Evolutionary conservation across 2,113 vertebrate species (phyloP), one percentile per base, ranked within the genome.

Genomic region (Paradisaea rubra): DNA sequence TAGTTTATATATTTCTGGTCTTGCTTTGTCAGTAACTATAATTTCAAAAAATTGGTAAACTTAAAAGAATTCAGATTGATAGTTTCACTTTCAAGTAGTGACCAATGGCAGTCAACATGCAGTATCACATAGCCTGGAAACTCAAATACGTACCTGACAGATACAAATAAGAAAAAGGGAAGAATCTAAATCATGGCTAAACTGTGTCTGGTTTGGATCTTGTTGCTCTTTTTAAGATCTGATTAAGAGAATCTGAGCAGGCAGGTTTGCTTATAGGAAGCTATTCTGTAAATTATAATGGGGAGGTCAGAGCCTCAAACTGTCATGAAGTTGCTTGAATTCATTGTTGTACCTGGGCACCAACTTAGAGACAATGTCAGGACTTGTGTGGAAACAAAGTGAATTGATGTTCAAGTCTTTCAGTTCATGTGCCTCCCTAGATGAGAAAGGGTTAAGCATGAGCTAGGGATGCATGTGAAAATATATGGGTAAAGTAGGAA

Each of bases 401-500:
- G 15, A 76, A 66, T 9, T 2, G 4, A 11, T 73, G 37, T 21
- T 78, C n/a, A 4, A 6, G 23, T 74, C 59, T 76, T 68, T 74
- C 66, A 42, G 23, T 33, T 81, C 30, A 59, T 4, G 5, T 50
- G 14, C 23, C 53, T 91, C 53, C 21, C 35, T 56, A 79, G 92
- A 88, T 31, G 42, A 63, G 91, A 95, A 95, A 95, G 94, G 82
- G 94, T 95, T 95, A 92, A 95, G 21, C 30, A 54, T 21, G 50
- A 92, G 77, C 80, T 89, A 94, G 69, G 49, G 91, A 93, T 84
- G 85, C 39, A 78, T 94, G 78, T 69, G 88, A 95, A 97, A 95
- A 96, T 89, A 81, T 79, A 95, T 80, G 94, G 59, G 59, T 80
- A 47, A 93, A 89, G 90, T 25, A 82, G 21, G 61, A 57, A 88